Percentiles rank a stretch among this genome's conserved stretches.
Evolutionary conservation across 2,113 vertebrate genomes (phyloP).

Genomic region (Myocastor coypus): DNA sequence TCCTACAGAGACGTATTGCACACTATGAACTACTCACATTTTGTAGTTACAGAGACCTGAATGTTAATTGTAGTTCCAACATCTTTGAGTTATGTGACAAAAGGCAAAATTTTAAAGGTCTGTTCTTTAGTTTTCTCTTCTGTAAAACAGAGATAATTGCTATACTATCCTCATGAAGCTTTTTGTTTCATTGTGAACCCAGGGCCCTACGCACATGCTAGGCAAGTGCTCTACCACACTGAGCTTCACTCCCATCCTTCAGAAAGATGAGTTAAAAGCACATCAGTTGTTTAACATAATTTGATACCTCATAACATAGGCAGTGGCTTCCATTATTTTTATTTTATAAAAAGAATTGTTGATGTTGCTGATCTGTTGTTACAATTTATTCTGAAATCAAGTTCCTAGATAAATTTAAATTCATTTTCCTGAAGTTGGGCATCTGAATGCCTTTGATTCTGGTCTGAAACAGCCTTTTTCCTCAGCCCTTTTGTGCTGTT

Average conservation of each 20-base stretch:
- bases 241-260: background rate
- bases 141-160: conserved; percentile 24
- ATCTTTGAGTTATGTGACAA: background rate
- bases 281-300: background rate
- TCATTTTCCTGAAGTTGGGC: conserved; percentile 40
- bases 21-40: background rate
- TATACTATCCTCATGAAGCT: background rate
- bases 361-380: background rate
- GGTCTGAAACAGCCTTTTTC: background rate
- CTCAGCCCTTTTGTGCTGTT: background rate
- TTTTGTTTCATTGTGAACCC: background rate
- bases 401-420: conserved; percentile 27
- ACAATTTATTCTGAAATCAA: conserved; percentile 54
- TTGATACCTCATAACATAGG: background rate
- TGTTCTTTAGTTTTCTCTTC: conserved; percentile 11
- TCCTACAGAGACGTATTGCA: background rate
- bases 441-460: background rate
- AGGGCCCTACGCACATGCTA: background rate
- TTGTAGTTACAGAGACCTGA: background rate
- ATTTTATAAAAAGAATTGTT: background rate
- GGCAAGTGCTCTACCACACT: background rate
- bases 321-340: background rate
- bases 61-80: background rate
- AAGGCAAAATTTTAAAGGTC: conserved; percentile 11
- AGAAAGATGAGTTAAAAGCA: background rate